phyloP scores from a whole-genome alignment of 2,888 invertebrate genomes.

The Ernsta delagoae region DNA sequence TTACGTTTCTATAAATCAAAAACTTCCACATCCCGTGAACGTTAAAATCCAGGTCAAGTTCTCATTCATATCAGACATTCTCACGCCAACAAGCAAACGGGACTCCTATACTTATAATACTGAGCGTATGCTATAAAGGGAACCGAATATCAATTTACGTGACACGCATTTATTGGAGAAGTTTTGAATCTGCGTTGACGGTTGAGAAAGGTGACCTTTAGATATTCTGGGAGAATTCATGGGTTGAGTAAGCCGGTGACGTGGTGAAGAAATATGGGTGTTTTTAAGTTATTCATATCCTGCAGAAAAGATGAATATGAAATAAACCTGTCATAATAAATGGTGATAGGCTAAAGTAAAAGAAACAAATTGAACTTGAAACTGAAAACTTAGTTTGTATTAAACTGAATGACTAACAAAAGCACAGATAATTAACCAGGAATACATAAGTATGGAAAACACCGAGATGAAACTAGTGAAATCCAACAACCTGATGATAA shows the following conservation, averaged over 20 bases:
- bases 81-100: not conserved
- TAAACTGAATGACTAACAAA: no score
- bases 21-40: not conserved
- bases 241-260: not conserved
- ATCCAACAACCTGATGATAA: no score
- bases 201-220: not conserved
- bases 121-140: not conserved
- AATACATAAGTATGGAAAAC: no score
- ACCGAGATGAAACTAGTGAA: no score
- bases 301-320: no score
- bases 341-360: no score
- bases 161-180: not conserved
- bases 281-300: not conserved
- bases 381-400: no score
- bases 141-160: not conserved
- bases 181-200: not conserved
- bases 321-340: no score
- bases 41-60: conserved; percentile 1
- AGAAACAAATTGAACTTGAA: no score
- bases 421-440: no score
- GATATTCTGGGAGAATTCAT: conserved; percentile 2
- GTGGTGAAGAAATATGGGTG: not conserved
- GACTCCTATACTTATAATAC: not conserved
- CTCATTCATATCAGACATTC: not conserved
- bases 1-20: not conserved